Evolutionary conservation across 53 echinoderm and acorn worm genomes (phyloP), one percentile per base, ranked within the genome.

Genomic region (Echinarachnius parma): DNA sequence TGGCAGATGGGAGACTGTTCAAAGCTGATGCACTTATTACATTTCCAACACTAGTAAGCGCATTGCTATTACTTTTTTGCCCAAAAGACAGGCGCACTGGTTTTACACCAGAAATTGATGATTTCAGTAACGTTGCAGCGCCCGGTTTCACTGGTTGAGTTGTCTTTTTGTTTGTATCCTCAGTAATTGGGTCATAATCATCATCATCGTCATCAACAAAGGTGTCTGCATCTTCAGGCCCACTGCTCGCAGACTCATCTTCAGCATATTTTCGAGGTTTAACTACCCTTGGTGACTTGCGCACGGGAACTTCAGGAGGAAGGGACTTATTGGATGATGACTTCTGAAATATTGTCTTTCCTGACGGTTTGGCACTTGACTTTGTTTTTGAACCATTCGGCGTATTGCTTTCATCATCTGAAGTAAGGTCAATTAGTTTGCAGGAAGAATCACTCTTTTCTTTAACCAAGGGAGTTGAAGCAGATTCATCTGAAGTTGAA

Each of bases 251-350:
- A 21, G 30, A 50, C 22, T 31, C 25, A 53, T 9, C 30, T 53
- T 68, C 68, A 10, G 23, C 34, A 34, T 68, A 68, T 52, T 52
- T 68, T 3, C 68, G 68, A 31, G 18, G 21, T 10, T 31, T 34
- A 21, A 68, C 68, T 32, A 13, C 52, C 33, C 68, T 49, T 50
- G 68, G 52, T 32, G 68, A 50, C 34, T 53, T 68, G 29, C 68
- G 50, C 53, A 68, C 19, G 21, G 23, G 0, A 48, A 68, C n/a
- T n/a, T n/a, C n/a, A n/a, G n/a, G n/a, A n/a, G n/a, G n/a, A n/a
- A n/a, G n/a, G n/a, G n/a, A n/a, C 53, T 52, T 52, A 19, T 19
- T 19, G 20, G 53, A n/a, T n/a, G n/a, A n/a, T n/a, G n/a, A n/a
- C n/a, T n/a, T n/a, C n/a, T n/a, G n/a, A n/a, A n/a, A 9, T 16